Base-by-base conservation (phyloP, 2,888 invertebrate species). In the Homarus gammarus region DNA sequence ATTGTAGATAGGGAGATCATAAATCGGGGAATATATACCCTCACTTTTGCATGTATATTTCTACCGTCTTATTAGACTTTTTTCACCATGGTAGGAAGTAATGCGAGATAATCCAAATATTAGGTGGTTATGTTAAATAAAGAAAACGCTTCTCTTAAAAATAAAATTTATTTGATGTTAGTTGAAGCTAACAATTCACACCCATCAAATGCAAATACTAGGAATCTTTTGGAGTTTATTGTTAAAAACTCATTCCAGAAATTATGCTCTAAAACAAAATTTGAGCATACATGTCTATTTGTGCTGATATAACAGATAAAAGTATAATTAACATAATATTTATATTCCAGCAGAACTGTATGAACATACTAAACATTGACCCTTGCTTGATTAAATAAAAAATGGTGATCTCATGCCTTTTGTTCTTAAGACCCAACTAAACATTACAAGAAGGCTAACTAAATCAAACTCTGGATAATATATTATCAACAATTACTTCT, bases 111-210 rank as follows among this genome's bases (percentile, higher is more conserved):
- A n/a, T n/a, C n/a, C n/a, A n/a, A n/a, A n/a, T n/a, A n/a, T n/a
- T n/a, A n/a, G n/a, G n/a, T n/a, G n/a, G n/a, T n/a, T n/a, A n/a
- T n/a, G n/a, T n/a, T 10, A 2, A 27, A 36, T 27, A 72, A 27
- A 72, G 22, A 36, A 36, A 0, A 22, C 6, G 5, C 31, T 0
- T 3, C n/a, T 73, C 49, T 79, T 81, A 88, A 88, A 88, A 88
- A 88, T 88, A 88, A 77, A 88, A 83, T 83, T 88, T 68, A 88
- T 82, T 82, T 82, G 61, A 61, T 49, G 44, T 88, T 88, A 82
- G 82, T 83, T 75, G 22, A 81, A 27, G 61, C 87, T 77, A 83
- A 83, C 87, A 82, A 88, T 83, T 88, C 64, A 87, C 56, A 61
- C 56, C 75, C 73, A 75, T 49, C 77, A 77, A 85, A 77, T 85